These are phyloP conservation scores for Mongoloraphidia duomilia DNA, from an alignment of 2,888 invertebrate genomes.

Conservation along the genomic window DNA sequence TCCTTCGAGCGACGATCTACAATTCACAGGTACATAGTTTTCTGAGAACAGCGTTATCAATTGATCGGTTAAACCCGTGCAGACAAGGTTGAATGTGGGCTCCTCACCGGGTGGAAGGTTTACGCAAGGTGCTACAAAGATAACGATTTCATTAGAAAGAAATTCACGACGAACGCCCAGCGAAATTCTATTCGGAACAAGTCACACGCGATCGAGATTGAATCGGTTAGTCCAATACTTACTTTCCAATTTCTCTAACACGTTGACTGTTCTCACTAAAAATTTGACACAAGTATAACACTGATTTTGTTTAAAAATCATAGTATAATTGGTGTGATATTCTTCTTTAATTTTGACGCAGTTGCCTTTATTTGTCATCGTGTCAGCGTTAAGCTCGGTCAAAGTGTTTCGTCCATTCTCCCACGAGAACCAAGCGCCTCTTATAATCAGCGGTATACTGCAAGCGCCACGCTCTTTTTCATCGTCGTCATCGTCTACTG, in stretches of 20 bases:
- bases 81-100: slow-evolving; percentile 64
- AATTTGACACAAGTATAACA: slow-evolving; percentile 80
- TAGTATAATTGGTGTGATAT: slow-evolving; percentile 68
- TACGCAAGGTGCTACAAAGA: slow-evolving; percentile 52
- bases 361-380: slow-evolving; percentile 59
- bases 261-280: slow-evolving; percentile 72
- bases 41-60: slow-evolving; percentile 76
- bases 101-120: slow-evolving; percentile 45
- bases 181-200: too few relatives aligned
- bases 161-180: neutral
- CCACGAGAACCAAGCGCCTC: slow-evolving; percentile 86
- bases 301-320: slow-evolving; percentile 53
- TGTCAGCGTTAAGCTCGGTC: slow-evolving; percentile 66
- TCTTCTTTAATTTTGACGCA: slow-evolving; percentile 62
- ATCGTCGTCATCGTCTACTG: too few relatives aligned
- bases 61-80: slow-evolving; percentile 63
- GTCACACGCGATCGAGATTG: too few relatives aligned
- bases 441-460: slow-evolving; percentile 60
- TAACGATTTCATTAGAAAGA: slow-evolving; percentile 3
- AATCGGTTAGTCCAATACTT: slow-evolving; percentile 21
- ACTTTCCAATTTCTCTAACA: slow-evolving; percentile 81
- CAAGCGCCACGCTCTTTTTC: slow-evolving; percentile 31
- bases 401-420: slow-evolving; percentile 72
- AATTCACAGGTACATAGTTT: slow-evolving; percentile 80
- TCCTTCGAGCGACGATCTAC: slow-evolving; percentile 82